Evolutionary conservation across 2,797 vertebrate genomes (phyloP).

Genomic region (Crocodylus rhombifer): DNA sequence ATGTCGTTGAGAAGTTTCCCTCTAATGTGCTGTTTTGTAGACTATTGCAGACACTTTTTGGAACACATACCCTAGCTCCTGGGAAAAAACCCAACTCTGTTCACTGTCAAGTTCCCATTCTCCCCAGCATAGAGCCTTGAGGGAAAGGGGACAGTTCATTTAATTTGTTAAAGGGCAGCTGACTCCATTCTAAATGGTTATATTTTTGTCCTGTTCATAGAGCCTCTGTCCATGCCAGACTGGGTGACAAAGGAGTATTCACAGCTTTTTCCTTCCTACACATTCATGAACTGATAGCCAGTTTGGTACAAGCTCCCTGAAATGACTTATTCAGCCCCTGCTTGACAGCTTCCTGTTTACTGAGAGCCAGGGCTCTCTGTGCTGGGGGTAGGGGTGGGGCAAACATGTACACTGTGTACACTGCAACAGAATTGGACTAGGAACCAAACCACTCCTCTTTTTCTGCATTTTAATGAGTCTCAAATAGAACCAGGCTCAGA

Average conservation of each 20-base stretch:
- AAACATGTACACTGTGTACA: accelerated
- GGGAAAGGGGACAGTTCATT: conserved; percentile 74
- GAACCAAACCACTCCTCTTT: not conserved
- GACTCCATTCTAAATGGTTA: conserved; percentile 70
- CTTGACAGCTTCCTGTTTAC: conserved; percentile 70
- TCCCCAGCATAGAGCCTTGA: conserved; percentile 57
- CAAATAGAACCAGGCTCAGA: not conserved
- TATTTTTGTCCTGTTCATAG: conserved; percentile 68
- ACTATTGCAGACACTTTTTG: accelerated
- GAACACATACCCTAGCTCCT: conserved; percentile 3
- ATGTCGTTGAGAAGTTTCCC: not conserved
- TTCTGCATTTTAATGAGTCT: not conserved
- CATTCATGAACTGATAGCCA: conserved; percentile 65
- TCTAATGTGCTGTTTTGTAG: not conserved
- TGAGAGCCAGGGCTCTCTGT: not conserved
- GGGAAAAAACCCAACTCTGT: conserved; percentile 57
- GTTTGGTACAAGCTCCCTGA: conserved; percentile 64
- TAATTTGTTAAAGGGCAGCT: conserved; percentile 74
- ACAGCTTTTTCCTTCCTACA: conserved; percentile 67
- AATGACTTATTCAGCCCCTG: conserved; percentile 71
- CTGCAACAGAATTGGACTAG: not conserved
- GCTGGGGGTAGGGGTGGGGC: too few relatives aligned
- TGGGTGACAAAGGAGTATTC: conserved; percentile 76
- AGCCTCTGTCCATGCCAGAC: conserved; percentile 39
- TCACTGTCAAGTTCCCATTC: conserved; percentile 56